Base-by-base conservation (phyloP, 2,888 invertebrate genomes). In the Agrochola macilenta region DNA sequence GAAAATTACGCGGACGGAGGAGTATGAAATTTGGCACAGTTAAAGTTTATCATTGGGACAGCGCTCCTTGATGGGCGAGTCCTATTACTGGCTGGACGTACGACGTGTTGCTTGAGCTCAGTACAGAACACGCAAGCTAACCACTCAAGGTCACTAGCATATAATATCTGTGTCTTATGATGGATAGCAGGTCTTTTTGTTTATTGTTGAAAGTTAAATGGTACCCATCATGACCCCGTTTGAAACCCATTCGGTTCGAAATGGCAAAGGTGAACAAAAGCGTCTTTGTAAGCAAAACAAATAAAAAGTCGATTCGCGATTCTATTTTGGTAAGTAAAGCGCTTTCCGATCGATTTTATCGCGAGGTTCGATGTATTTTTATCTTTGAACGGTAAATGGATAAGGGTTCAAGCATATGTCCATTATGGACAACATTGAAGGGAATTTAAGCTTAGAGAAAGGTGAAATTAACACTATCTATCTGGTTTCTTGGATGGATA, bases 271-370 rank as follows among this genome's bases (percentile, higher is more conserved):
- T 76, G 64, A 70, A 81, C 30, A 17, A 68, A 74, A 64, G 12
- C 46, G 60, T 26, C n/a, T 58, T 72, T 58, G 69, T 66, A 49
- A 64, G 30, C 69, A 57, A 64, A 70, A 69, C 60, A 76, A 85
- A 77, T 74, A 71, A 81, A 73, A 75, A 63, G 35, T 80, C 66
- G 66, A 54, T 76, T 81, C 66, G 82, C 68, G 57, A 57, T 81
- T 85, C 83, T 81, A 81, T 81, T 85, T 85, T 61, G 57, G 85
- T 58, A 35, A 63, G 85, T 58, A 35, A 63, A 80, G 26, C 81
- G 68, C 30, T 83, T 65, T 58, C 5, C 52, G 30, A 81, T 77
- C 85, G 72, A 76, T 73, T 85, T 68, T 64, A 73, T 77, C 61
- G 73, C 35, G 46, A 43, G 66, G 30, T 57, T n/a, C 43, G 77